Evolutionary conservation across 2,888 invertebrate species (phyloP).

Genomic region (Hirtodrosophila alboralis): DNA sequence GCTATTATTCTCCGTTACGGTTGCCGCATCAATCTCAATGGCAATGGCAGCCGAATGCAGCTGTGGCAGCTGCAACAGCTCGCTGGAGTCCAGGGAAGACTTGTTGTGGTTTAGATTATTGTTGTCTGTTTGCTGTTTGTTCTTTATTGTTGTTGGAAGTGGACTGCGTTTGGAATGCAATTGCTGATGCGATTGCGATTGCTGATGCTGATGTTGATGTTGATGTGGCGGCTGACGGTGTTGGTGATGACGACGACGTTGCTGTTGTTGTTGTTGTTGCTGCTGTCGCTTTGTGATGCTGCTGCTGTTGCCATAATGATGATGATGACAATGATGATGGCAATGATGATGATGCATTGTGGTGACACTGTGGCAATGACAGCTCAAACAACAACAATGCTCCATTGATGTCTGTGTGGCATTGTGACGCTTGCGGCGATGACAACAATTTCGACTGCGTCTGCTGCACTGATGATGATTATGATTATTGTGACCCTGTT

Average conservation of each 20-base stretch:
- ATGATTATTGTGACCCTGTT: constrained; percentile 7
- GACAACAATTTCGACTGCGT: constrained; percentile 38
- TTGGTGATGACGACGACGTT: constrained; percentile 37
- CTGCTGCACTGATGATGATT: background rate
- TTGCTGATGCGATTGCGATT: constrained; percentile 26
- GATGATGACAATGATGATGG: constrained; percentile 59
- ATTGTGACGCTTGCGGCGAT: constrained; percentile 79
- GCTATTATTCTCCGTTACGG: constrained; percentile 80
- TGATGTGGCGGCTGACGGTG: constrained; percentile 38
- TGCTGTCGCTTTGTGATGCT: constrained; percentile 35
- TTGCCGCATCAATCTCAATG: constrained; percentile 82
- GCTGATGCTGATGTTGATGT: constrained; percentile 26
- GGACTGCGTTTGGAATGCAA: constrained; percentile 50
- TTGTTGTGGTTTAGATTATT: constrained; percentile 47
- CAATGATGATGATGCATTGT: constrained; percentile 57
- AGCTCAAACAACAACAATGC: constrained; percentile 42
- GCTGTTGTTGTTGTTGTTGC: too few species aligned
- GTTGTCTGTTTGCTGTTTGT: constrained; percentile 21
- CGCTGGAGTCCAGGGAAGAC: constrained; percentile 81
- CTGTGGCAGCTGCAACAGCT: constrained; percentile 62
- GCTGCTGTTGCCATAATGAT: constrained; percentile 37
- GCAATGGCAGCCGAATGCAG: constrained; percentile 71
- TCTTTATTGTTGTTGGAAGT: constrained; percentile 49
- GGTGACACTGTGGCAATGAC: constrained; percentile 61
- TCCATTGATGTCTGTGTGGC: constrained; percentile 78